A percentile compares a stretch with the other conserved stretches of the same genome.
These are phyloP conservation scores for Ophioninae sp. DNA, from an alignment of 2,888 invertebrate species.

Conservation along the genomic window DNA sequence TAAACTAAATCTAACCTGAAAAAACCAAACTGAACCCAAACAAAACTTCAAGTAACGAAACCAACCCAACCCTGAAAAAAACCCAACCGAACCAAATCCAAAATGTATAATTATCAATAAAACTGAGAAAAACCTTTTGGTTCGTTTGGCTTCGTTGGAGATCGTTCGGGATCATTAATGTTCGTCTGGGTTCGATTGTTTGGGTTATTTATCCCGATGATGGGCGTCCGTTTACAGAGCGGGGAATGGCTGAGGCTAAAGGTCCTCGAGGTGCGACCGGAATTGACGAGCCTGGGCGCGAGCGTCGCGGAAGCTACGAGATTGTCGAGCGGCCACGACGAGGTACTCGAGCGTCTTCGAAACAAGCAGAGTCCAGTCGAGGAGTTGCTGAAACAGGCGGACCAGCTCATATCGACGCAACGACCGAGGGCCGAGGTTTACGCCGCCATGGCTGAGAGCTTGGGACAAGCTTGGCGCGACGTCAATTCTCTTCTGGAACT, in stretches of 20 bases:
- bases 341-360: constrained; percentile 91
- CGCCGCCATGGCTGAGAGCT: constrained; percentile 92
- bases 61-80: no score
- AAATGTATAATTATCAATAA: no score
- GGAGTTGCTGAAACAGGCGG: constrained; percentile 92
- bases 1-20: no score
- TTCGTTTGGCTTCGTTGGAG: no score
- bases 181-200: background rate
- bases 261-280: constrained; percentile 92
- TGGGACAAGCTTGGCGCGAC: constrained; percentile 90
- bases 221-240: constrained; percentile 84
- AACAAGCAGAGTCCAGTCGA: constrained; percentile 94
- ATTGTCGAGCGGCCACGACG: constrained; percentile 90
- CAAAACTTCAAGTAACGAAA: no score
- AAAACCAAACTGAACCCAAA: no score
- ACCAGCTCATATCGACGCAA: constrained; percentile 90
- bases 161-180: background rate
- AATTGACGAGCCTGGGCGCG: constrained; percentile 90
- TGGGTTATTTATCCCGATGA: background rate
- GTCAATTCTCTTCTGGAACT: constrained; percentile 90
- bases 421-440: constrained; percentile 90
- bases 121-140: no score
- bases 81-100: no score
- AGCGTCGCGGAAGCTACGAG: constrained; percentile 89
- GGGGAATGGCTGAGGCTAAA: constrained; percentile 91